Conservation (phyloP, 2,797 vertebrate genomes). For the Myripristis jacobus region DNA sequence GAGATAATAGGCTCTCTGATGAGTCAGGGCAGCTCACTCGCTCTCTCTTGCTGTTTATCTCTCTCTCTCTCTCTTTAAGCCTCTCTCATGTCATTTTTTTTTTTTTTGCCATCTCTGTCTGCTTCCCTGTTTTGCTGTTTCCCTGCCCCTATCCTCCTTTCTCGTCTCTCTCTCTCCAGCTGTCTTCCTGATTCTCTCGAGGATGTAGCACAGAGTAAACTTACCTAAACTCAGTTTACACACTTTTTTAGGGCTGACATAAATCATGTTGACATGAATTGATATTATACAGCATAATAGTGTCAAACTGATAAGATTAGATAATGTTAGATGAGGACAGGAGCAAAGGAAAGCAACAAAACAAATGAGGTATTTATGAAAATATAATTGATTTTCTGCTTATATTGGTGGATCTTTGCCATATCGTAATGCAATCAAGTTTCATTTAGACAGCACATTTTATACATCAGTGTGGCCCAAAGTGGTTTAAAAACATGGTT, state of each 20-base stretch:
- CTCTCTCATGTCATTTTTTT: neutral
- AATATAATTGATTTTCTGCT: too few species aligned
- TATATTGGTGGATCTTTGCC: too few species aligned
- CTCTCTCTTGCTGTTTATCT: neutral
- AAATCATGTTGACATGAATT: neutral
- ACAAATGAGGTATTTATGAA: too few species aligned
- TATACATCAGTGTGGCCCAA: too few species aligned
- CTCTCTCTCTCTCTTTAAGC: neutral
- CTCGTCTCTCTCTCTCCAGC: constrained; percentile 9
- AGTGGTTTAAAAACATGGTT: too few species aligned
- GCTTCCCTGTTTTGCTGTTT: neutral
- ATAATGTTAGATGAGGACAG: too few species aligned
- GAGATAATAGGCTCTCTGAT: constrained; percentile 43
- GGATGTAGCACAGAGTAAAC: neutral
- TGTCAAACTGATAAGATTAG: too few species aligned
- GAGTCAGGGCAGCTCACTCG: constrained; percentile 12
- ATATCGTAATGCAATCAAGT: too few species aligned
- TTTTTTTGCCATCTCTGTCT: neutral
- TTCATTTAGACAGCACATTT: too few species aligned
- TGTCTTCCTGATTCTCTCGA: neutral
- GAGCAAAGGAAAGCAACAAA: too few species aligned
- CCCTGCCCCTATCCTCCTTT: neutral
- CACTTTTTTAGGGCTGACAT: neutral
- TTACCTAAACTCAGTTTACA: neutral
- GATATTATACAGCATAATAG: neutral